phyloP scores from a whole-genome alignment of 2,888 invertebrate species.

The Cordilura impudica region DNA sequence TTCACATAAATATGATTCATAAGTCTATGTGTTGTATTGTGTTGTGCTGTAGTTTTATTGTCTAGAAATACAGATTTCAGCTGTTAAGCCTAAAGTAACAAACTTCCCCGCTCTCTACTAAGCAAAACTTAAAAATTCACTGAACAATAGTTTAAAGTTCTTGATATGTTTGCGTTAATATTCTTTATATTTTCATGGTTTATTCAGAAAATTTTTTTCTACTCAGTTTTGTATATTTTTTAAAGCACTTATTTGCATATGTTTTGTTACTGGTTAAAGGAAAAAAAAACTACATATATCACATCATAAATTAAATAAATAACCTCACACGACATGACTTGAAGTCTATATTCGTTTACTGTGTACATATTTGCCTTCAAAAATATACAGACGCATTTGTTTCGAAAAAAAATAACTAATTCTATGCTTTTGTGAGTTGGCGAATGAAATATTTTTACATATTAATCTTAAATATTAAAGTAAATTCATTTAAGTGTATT shows the following conservation, averaged over 20 bases:
- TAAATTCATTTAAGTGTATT: too few species aligned
- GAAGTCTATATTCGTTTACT: not conserved
- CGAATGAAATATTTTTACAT: too few species aligned
- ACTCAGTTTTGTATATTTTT: not conserved
- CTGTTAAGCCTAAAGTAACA: constrained; percentile 27
- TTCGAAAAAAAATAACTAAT: not conserved
- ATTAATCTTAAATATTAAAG: too few species aligned
- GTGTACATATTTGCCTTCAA: not conserved
- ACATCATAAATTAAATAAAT: constrained; percentile 40
- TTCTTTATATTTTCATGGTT: not conserved
- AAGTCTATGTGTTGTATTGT: not conserved
- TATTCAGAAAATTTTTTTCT: not conserved
- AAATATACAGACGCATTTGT: constrained; percentile 4
- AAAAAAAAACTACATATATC: constrained; percentile 27
- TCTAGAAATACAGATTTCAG: not conserved
- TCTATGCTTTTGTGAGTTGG: not conserved
- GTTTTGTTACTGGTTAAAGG: constrained; percentile 12
- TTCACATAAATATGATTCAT: constrained; percentile 13
- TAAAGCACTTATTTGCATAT: constrained; percentile 45
- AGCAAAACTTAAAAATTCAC: not conserved
- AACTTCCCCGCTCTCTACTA: not conserved
- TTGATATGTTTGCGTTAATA: constrained; percentile 3
- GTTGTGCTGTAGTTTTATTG: not conserved
- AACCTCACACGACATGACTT: not conserved
- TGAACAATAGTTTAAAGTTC: constrained; percentile 19